Conservation (phyloP, 2,113 vertebrate species). For the Siphamia tubifer region DNA sequence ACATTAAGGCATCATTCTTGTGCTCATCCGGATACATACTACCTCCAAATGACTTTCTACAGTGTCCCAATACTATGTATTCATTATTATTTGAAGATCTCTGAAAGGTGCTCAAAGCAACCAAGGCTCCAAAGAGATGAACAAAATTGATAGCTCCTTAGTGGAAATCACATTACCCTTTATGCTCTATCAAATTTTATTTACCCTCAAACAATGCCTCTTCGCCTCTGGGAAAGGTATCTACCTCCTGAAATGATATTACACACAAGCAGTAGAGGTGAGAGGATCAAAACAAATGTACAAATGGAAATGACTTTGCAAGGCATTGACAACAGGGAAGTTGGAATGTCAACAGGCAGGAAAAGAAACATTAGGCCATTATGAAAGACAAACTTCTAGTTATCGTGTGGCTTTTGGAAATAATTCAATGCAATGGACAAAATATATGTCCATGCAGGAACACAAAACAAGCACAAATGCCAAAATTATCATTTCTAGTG, state of each 20-base stretch:
- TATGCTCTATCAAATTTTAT: conserved; percentile 57
- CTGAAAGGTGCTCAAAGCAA: conserved; percentile 3
- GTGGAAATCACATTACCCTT: conserved; percentile 47
- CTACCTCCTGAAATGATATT: conserved; percentile 35
- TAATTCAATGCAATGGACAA: no score
- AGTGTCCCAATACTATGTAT: neutral
- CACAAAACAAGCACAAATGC: no score
- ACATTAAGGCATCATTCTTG: conserved; percentile 25
- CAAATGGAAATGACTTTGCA: conserved; percentile 22
- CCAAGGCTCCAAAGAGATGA: conserved; percentile 29
- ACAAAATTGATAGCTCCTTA: conserved; percentile 50
- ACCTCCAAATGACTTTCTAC: conserved; percentile 5
- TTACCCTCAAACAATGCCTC: conserved; percentile 50
- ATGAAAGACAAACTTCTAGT: no score
- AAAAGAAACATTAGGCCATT: no score
- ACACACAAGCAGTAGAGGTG: conserved; percentile 4
- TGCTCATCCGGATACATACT: conserved; percentile 18
- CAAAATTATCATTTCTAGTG: no score
- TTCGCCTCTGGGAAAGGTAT: conserved; percentile 35
- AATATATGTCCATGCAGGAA: no score
- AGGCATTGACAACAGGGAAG: neutral
- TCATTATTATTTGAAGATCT: conserved; percentile 3
- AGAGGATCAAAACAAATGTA: conserved; percentile 40
- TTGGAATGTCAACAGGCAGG: neutral
- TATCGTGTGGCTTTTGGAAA: no score